Evolutionary conservation across 2,888 invertebrate genomes (phyloP).

Genomic region (Papilio gigon): DNA sequence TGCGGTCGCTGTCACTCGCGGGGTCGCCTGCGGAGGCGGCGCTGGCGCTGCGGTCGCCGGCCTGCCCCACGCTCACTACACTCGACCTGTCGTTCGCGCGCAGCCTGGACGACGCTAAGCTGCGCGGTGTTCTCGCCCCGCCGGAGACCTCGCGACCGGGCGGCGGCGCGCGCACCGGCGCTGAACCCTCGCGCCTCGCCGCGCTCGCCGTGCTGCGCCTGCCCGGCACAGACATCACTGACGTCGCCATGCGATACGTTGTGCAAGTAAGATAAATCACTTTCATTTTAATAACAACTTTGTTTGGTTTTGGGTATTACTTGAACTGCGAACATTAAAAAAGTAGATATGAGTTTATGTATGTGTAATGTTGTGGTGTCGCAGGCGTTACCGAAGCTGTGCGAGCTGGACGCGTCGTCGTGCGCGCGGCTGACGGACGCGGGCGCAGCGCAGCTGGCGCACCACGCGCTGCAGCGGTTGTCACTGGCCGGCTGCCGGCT

Average conservation of each 20-base stretch:
- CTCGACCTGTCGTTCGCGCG: slow-evolving; percentile 94
- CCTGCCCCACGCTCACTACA: slow-evolving; percentile 89
- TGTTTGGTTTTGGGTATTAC: too few relatives aligned
- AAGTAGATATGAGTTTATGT: not conserved
- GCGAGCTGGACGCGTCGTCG: slow-evolving; percentile 90
- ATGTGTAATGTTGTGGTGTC: not conserved
- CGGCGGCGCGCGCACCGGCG: slow-evolving; percentile 69
- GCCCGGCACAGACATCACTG: slow-evolving; percentile 94
- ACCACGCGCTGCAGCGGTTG: slow-evolving; percentile 87
- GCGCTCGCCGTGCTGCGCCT: slow-evolving; percentile 89
- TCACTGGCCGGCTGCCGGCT: slow-evolving; percentile 92
- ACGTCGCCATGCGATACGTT: slow-evolving; percentile 87
- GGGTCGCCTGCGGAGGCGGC: slow-evolving; percentile 90
- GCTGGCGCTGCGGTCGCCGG: slow-evolving; percentile 89
- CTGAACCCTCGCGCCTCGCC: slow-evolving; percentile 82
- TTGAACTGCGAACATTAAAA: too few relatives aligned
- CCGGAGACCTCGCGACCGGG: slow-evolving; percentile 92
- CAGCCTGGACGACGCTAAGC: slow-evolving; percentile 91
- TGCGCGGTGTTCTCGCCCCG: slow-evolving; percentile 92
- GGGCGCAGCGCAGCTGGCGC: slow-evolving; percentile 93
- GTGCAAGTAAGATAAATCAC: slow-evolving; percentile 65
- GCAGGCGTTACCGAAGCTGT: slow-evolving; percentile 88
- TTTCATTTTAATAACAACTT: not conserved
- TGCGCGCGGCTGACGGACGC: slow-evolving; percentile 95
- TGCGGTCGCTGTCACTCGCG: slow-evolving; percentile 90